Percentiles rank a stretch among this genome's conserved stretches.
These are phyloP conservation scores for Platerodrilus igneus DNA, from an alignment of 2,888 invertebrate species.

Conservation along the genomic window DNA sequence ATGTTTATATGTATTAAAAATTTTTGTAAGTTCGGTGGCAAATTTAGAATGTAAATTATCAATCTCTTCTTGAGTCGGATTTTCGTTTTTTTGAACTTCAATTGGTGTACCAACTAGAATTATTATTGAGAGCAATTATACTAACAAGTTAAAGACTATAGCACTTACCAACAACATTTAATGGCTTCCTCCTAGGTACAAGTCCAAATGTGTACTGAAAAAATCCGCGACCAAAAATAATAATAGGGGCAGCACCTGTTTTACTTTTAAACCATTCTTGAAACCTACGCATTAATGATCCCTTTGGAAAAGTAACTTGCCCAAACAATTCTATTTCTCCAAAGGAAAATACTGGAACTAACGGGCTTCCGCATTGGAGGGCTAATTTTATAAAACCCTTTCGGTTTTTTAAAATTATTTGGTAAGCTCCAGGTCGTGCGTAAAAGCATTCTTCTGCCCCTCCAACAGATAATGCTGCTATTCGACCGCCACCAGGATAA, in stretches of 20 bases:
- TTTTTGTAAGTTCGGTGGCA: no score
- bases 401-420: slow-evolving; percentile 67
- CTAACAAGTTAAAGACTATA: no score
- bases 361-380: slow-evolving; percentile 57
- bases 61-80: no score
- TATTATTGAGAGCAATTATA: no score
- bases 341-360: slow-evolving; percentile 88
- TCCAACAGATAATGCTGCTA: slow-evolving; percentile 74
- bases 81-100: no score
- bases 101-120: no score
- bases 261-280: slow-evolving; percentile 65
- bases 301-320: slow-evolving; percentile 68
- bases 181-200: slow-evolving; percentile 72
- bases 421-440: slow-evolving; percentile 71
- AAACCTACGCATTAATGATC: slow-evolving; percentile 60
- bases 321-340: slow-evolving; percentile 84
- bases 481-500: slow-evolving; percentile 53
- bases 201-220: slow-evolving; percentile 89
- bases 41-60: no score
- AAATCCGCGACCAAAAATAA: slow-evolving; percentile 78
- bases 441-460: slow-evolving; percentile 86
- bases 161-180: slow-evolving; percentile 84
- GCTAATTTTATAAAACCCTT: slow-evolving; percentile 54
- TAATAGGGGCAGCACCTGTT: slow-evolving; percentile 72
- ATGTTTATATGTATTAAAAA: no score